Evolutionary conservation across 2,888 invertebrate species (phyloP).

Genomic region (Meloe dianella): DNA sequence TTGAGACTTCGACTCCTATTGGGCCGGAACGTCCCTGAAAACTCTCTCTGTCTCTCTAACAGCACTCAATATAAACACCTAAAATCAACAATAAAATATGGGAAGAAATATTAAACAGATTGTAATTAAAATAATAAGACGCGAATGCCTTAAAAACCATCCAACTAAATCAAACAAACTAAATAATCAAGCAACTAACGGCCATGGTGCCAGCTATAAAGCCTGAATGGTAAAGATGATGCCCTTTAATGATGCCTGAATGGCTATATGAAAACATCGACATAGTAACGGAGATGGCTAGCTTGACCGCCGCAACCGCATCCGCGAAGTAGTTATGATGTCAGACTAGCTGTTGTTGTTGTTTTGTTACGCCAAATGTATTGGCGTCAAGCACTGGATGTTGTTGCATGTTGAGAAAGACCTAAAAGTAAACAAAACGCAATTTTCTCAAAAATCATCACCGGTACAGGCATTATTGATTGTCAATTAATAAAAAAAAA

Average conservation of each 20-base stretch:
- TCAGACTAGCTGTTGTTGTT: conserved; percentile 47
- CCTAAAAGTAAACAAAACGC: conserved; percentile 25
- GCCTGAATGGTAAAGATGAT: conserved; percentile 37
- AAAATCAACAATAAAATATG: conserved; percentile 34
- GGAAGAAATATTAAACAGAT: conserved; percentile 27
- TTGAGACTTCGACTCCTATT: conserved; percentile 57
- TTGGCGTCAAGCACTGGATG: conserved; percentile 48
- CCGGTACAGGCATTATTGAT: conserved; percentile 21
- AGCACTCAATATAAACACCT: conserved; percentile 51
- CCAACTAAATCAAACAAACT: conserved; percentile 21
- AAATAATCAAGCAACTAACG: conserved; percentile 32
- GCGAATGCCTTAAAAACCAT: conserved; percentile 24
- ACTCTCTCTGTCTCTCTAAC: conserved; percentile 54
- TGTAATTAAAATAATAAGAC: conserved; percentile 24
- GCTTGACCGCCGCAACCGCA: conserved; percentile 54
- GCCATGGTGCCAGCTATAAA: conserved; percentile 30
- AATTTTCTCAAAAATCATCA: conserved; percentile 34
- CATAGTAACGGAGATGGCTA: conserved; percentile 42
- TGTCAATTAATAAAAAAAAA: conserved; percentile 16
- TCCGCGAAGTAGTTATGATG: conserved; percentile 45
- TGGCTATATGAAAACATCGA: conserved; percentile 26
- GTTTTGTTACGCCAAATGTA: conserved; percentile 34
- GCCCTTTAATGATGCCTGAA: conserved; percentile 30
- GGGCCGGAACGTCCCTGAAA: conserved; percentile 59
- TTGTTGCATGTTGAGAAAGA: conserved; percentile 52